Base-by-base conservation (phyloP, 1,140 invertebrate genomes). In the Notospermus geniculatus region DNA sequence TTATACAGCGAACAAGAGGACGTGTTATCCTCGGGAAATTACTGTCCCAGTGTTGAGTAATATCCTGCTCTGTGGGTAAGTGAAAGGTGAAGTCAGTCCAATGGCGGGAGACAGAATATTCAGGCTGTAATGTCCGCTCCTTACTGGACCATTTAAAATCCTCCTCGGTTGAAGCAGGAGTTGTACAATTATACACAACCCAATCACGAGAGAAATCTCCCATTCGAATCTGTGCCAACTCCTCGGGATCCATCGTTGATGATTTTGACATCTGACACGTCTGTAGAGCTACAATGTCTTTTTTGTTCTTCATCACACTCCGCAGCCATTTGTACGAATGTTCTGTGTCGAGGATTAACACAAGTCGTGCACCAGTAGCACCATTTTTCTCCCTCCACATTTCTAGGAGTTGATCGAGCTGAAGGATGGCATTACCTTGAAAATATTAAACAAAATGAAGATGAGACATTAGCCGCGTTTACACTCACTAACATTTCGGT, bases 41-140 rank as follows among this genome's bases (percentile, higher is more conserved):
- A 22, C 52, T 57, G 15, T 72, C 67, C 76, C 78, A 80, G 60
- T 79, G 73, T 2, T 69, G 59, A 30, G 65, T 66, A 29, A 76
- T 72, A 43, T 80, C 78, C 23, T 73, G 68, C 4, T 54, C 57
- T 0, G 75, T 78, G 13, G 77, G 78, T 23, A 72, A 59, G 57
- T 76, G 76, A 57, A 80, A 80, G 27, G 68, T 66, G 54, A 80
- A 80, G 60, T 77, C 71, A 1, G 74, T 72, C 77, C 77, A 80
- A 29, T 53, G 58, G 19, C 60, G 66, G 7, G 77, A 79, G 4
- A 76, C 70, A 32, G 60, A 64, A 63, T 75, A 80, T 1, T 74
- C 23, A 13, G 70, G 69, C 7, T 59, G 25, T 0, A 73, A 54
- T 17, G 63, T 59, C 2, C 71, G 55, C n/a, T 71, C 62, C 36